phyloP scores from a whole-genome alignment of 2,888 invertebrate species.

The Helicoverpa assulta region DNA sequence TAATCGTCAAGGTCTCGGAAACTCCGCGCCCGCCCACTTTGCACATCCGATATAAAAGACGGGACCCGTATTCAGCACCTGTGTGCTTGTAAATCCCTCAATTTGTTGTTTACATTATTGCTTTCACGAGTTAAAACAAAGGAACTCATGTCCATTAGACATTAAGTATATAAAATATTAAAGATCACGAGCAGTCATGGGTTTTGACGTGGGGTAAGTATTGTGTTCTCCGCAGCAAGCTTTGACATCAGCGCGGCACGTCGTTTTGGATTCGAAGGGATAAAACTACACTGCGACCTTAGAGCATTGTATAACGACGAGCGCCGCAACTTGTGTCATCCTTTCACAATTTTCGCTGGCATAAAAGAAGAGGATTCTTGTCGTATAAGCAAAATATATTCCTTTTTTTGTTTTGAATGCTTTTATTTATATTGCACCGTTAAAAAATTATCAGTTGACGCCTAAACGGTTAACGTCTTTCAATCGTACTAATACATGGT shows the following conservation, averaged over 20 bases:
- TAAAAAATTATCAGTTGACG: not conserved
- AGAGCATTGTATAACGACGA: conserved; percentile 29
- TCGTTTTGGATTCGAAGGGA: conserved; percentile 41
- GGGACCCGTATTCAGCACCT: conserved; percentile 73
- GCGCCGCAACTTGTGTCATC: conserved; percentile 54
- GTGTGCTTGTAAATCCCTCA: conserved; percentile 71
- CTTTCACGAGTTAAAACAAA: conserved; percentile 53
- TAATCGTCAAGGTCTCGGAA: conserved; percentile 70
- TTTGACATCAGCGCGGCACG: conserved; percentile 5
- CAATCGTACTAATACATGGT: no score
- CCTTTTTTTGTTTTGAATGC: conserved; percentile 35
- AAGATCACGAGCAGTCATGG: conserved; percentile 50
- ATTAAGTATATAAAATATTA: conserved; percentile 49
- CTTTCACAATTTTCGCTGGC: conserved; percentile 66
- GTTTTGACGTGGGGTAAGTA: conserved; percentile 60
- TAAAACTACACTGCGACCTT: conserved; percentile 51
- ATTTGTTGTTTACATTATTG: conserved; percentile 67
- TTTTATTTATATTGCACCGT: conserved; percentile 39
- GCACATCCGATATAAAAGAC: conserved; percentile 70
- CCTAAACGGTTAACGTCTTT: no score
- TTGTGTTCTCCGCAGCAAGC: conserved; percentile 22
- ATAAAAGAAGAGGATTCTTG: conserved; percentile 65
- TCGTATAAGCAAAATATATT: conserved; percentile 56
- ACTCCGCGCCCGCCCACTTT: conserved; percentile 51
- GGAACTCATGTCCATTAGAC: conserved; percentile 53